Evolutionary conservation across 2,888 invertebrate genomes (phyloP).

Genomic region (Rotaria magnacalcarata): DNA sequence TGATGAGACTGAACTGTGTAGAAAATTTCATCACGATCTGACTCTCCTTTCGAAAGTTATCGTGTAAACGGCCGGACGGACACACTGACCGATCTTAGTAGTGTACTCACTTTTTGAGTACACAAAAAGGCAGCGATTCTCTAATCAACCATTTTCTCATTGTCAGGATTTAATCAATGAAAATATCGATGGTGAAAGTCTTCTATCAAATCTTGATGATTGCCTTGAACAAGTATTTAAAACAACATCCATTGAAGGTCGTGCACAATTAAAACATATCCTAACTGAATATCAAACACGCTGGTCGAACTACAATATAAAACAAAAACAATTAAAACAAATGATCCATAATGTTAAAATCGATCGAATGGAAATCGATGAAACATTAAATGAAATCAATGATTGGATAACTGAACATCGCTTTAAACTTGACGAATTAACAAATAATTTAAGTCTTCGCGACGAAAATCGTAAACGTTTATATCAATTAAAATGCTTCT

Average conservation of each 20-base stretch:
- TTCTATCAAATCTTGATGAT: not conserved
- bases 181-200: slow-evolving; percentile 24
- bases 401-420: not conserved
- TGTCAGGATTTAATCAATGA: not conserved
- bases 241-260: slow-evolving; percentile 8
- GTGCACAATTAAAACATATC: not conserved
- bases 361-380: not conserved
- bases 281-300: not conserved
- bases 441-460: slow-evolving; percentile 9
- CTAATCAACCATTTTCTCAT: not conserved
- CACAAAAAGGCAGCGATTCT: no score
- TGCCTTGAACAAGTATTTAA: slow-evolving; percentile 8
- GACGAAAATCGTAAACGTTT: slow-evolving; percentile 36
- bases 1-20: no score
- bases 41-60: no score
- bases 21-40: no score
- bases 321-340: slow-evolving; percentile 21
- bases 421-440: not conserved
- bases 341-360: slow-evolving; percentile 3
- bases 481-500: slow-evolving; percentile 4
- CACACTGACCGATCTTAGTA: no score
- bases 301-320: not conserved
- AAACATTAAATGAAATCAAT: not conserved
- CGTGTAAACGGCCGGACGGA: no score
- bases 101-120: no score